These are phyloP conservation scores for Acanthococcus lagerstroemiae DNA, from an alignment of 2,888 invertebrate genomes.

Conservation along the genomic window DNA sequence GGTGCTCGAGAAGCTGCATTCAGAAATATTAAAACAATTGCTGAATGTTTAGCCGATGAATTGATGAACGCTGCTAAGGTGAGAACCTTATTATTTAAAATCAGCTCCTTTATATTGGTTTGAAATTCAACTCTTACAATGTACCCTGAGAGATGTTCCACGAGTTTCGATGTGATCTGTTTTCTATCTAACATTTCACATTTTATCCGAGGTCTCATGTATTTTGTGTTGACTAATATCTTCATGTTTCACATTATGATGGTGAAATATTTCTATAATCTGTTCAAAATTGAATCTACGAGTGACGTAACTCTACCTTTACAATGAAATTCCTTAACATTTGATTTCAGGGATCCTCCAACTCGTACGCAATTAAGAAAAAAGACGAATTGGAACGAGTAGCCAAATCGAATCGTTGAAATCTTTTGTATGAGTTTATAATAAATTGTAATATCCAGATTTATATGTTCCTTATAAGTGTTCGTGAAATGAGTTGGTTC, in stretches of 20 bases:
- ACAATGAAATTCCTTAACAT: constrained; percentile 30
- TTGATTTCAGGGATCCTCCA: constrained; percentile 76
- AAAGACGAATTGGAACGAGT: constrained; percentile 99
- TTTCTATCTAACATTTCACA: neutral
- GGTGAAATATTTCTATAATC: neutral
- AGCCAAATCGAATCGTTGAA: constrained; percentile 99
- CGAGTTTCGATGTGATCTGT: neutral
- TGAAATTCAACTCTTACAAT: neutral
- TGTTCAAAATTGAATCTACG: neutral
- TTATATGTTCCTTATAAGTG: too few relatives aligned
- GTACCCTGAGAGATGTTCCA: too few relatives aligned
- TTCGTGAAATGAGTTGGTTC: too few relatives aligned
- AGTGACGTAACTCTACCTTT: too few relatives aligned
- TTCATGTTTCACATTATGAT: too few relatives aligned
- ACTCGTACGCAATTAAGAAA: constrained; percentile 99
- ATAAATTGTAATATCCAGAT: too few relatives aligned
- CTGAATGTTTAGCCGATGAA: constrained; percentile 99
- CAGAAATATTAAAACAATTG: constrained; percentile 99
- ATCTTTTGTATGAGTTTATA: constrained; percentile 21
- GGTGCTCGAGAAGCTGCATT: constrained; percentile 98
- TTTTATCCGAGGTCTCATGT: neutral
- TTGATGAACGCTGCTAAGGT: constrained; percentile 98
- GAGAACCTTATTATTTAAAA: constrained; percentile 35
- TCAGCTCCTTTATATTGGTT: constrained; percentile 14
- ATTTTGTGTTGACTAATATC: neutral